Evolutionary conservation across 2,797 vertebrate species (phyloP).

Genomic region (Alectoris magna): DNA sequence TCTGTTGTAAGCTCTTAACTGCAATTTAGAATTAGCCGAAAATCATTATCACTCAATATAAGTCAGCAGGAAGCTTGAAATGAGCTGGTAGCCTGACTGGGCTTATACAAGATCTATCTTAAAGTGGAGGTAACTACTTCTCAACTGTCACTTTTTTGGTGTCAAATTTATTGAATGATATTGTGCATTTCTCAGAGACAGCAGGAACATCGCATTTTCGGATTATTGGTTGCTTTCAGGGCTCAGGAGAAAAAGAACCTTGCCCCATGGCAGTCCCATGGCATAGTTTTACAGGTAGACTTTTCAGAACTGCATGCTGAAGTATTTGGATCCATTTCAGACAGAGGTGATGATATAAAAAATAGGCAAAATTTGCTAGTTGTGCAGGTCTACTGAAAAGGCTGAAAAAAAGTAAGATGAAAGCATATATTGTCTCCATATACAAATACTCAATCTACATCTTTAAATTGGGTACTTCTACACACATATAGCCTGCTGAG

Average conservation of each 20-base stretch:
- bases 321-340: background rate
- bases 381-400: background rate
- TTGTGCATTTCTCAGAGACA: background rate
- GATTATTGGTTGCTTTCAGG: background rate
- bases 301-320: background rate
- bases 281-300: background rate
- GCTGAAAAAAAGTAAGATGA: background rate
- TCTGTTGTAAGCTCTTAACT: slow-evolving; percentile 26
- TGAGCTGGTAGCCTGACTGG: background rate
- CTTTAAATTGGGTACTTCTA: background rate
- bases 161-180: background rate
- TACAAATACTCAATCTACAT: too few species aligned
- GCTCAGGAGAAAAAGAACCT: background rate
- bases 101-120: background rate
- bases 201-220: background rate
- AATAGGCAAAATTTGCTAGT: background rate
- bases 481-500: background rate
- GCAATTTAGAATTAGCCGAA: slow-evolving; percentile 39
- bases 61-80: slow-evolving; percentile 17
- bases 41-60: slow-evolving; percentile 47
- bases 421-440: background rate
- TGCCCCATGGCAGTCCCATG: background rate
- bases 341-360: background rate
- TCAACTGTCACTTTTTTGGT: background rate
- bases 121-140: background rate